Evolutionary conservation across 2,113 vertebrate species (phyloP), one percentile per base, ranked within the genome.

Genomic region (Mionectes macconnelli): DNA sequence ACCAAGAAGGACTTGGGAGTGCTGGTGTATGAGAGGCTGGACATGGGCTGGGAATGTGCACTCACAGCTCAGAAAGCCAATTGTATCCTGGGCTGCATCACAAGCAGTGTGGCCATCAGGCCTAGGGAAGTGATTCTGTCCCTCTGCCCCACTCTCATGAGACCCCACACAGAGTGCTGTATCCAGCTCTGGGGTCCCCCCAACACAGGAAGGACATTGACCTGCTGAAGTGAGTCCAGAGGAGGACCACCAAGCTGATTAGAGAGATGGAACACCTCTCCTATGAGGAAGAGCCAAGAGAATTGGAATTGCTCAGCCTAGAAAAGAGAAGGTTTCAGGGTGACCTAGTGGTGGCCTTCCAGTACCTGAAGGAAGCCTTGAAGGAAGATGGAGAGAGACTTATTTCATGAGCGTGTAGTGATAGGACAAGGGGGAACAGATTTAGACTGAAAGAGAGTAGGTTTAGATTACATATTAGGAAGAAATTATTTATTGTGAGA

Each of bases 31-130:
- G 25, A 5, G 25, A 42, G 16, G 31, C 17, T 80, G 50, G 31
- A 57, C 18, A 27, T 50, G 50, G 23, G 3, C 59, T 44, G 31
- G 31, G 50, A 0, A 4, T 19, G 18, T 2, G 50, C 25, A 33
- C 31, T 50, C 11, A 7, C 22, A 14, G 57, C 25, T 11, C 57
- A 66, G 59, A 66, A 4, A 59, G 10, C 18, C 31, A 66, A 12
- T 13, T 0, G 0, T 57, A 8, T 13, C 52, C 68, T 44, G 59
- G 12, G 22, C 59, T 81, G 76, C 18, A 50, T 20, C 42, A 23
- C 31, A 27, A 44, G 42, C 11, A 37, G 4, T 0, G 0, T 11
- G 18, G 42, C 0, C 59, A 66, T 9, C 37, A 33, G 59, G 18
- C 19, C 0, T 0, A 33, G 31, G 31, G 44, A 57, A 12, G 27